Evolutionary conservation across 2,113 vertebrate species (phyloP).

Genomic region (Myrmophylax atrothorax): DNA sequence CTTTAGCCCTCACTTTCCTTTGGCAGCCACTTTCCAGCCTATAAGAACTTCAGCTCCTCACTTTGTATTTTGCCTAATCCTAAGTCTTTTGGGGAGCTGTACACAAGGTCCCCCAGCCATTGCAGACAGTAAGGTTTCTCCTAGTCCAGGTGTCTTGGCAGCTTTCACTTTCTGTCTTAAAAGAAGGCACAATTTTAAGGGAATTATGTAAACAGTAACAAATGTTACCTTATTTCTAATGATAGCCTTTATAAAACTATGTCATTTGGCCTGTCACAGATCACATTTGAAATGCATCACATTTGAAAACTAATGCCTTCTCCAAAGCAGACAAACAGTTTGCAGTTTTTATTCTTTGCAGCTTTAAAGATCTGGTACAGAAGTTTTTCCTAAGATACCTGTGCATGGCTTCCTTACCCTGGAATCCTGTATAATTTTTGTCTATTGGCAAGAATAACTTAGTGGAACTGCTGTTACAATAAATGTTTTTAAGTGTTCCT

Average conservation of each 20-base stretch:
- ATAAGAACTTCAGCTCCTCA: background rate
- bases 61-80: background rate
- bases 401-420: background rate
- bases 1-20: background rate
- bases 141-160: background rate
- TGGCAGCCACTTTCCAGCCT: background rate
- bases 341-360: background rate
- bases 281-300: background rate
- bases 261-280: background rate
- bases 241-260: background rate
- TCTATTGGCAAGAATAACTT: background rate
- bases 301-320: background rate
- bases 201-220: slow-evolving; percentile 22
- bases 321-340: background rate
- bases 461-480: background rate
- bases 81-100: background rate
- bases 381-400: background rate
- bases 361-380: background rate
- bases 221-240: background rate
- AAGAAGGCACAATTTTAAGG: background rate
- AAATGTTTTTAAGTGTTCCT: background rate
- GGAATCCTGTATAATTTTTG: background rate
- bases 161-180: background rate
- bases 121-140: background rate
- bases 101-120: background rate